Percentiles rank a stretch among this genome's conserved stretches.
Conservation (phyloP, 1,140 invertebrate species). For the Rhysida immarginata region DNA sequence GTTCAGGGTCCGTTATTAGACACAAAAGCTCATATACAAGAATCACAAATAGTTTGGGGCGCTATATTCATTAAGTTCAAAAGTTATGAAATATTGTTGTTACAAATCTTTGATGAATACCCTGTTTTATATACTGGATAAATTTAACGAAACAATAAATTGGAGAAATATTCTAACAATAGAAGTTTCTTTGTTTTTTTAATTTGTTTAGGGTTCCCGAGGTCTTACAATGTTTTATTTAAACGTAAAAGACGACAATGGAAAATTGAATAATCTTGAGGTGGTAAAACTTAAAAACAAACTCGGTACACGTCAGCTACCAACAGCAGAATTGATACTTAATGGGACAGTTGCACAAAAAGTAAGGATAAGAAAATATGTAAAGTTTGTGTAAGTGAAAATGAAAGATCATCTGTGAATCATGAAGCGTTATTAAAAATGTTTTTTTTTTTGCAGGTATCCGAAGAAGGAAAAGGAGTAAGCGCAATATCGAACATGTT, state of each 20-base stretch:
- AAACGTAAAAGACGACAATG: conserved; percentile 28
- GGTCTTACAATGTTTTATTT: conserved; percentile 42
- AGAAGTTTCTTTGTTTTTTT: neutral
- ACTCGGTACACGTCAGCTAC: conserved; percentile 40
- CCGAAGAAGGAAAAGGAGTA: conserved; percentile 38
- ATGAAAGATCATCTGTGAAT: no score
- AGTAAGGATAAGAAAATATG: conserved; percentile 20
- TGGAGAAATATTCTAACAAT: no score
- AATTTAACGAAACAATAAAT: no score
- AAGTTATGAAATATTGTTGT: no score
- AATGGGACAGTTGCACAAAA: conserved; percentile 36
- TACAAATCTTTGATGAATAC: no score
- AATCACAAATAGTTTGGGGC: no score
- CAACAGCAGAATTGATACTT: conserved; percentile 42
- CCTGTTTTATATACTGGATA: no score
- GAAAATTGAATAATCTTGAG: conserved; percentile 37
- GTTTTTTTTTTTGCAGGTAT: conserved; percentile 28
- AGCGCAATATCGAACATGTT: conserved; percentile 41
- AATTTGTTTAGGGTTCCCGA: conserved; percentile 29
- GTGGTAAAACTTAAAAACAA: conserved; percentile 42
- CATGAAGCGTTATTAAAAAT: no score
- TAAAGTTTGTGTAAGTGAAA: no score
- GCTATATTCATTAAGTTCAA: no score
- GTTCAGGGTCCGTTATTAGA: no score
- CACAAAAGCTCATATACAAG: no score